Percentiles rank a stretch among this genome's conserved stretches.
These are phyloP conservation scores for Kryptolebias marmoratus DNA, from an alignment of 2,113 vertebrate species.

Conservation along the genomic window DNA sequence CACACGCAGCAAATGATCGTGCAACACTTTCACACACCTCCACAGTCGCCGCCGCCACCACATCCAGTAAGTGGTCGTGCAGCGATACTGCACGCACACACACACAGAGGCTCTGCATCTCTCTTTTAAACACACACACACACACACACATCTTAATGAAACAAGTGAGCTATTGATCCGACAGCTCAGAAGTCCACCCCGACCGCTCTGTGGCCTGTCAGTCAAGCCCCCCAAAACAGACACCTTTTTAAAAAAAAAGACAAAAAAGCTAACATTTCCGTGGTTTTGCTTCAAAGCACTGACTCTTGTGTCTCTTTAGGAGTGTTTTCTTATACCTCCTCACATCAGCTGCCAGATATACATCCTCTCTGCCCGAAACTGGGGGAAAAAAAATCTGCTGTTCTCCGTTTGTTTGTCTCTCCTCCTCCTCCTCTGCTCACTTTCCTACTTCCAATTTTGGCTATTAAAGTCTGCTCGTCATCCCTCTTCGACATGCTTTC, in stretches of 20 bases:
- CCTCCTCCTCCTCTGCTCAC: conserved; percentile 5
- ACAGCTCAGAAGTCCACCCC: conserved; percentile 55
- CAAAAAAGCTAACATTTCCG: conserved; percentile 27
- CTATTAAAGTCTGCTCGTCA: conserved; percentile 1
- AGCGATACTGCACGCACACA: conserved; percentile 51
- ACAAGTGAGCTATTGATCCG: conserved; percentile 74
- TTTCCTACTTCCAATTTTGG: conserved; percentile 39
- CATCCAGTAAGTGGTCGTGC: conserved; percentile 60
- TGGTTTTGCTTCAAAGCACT: conserved; percentile 46
- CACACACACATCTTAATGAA: conserved; percentile 44
- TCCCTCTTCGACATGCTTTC: not conserved
- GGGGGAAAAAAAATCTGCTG: not conserved
- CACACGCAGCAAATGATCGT: not conserved
- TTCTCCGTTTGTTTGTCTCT: not conserved
- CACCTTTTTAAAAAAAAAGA: conserved; percentile 57
- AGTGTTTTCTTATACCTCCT: conserved; percentile 26
- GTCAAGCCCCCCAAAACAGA: conserved; percentile 55
- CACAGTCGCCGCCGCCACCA: conserved; percentile 3
- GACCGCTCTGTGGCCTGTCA: conserved; percentile 36
- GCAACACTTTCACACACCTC: conserved; percentile 41
- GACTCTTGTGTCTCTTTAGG: conserved; percentile 10
- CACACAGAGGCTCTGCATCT: conserved; percentile 43
- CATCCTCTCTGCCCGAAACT: conserved; percentile 1
- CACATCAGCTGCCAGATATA: conserved; percentile 29
- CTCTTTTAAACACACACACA: conserved; percentile 30